Evolutionary conservation across 2,113 vertebrate species (phyloP), one percentile per base, ranked within the genome.

Genomic region (Oenanthe melanoleuca): DNA sequence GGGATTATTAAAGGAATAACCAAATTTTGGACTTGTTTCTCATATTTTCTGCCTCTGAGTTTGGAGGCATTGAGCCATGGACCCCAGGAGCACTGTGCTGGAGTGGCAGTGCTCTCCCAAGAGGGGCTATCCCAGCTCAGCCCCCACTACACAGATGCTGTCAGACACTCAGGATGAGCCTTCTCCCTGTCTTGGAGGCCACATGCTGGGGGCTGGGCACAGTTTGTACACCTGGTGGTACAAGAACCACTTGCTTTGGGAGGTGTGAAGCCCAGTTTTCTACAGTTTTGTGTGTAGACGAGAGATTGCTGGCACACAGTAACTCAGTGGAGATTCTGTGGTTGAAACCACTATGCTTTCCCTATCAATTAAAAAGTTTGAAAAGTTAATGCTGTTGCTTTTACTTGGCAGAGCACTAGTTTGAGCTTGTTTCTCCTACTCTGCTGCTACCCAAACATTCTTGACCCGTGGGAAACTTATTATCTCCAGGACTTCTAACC

Each of bases 141-240:
- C 19, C 28, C 15, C 42, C 2, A 13, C 21, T 21, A 2, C 3
- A 19, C 37, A 8, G 63, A 20, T 0, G 14, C n/a, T 21, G 19
- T 22, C 49, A 53, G 14, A 52, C 17, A 17, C 21, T 21, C 5
- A 2, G 26, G 24, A 55, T 1, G 5, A 78, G 38, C 14, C 33
- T 55, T 26, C 47, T 60, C 0, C 0, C 15, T 45, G 56, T 26
- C 21, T 55, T 6, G 0, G 6, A 22, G 11, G 55, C n/a, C 29
- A 21, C 0, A 1, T 19, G 21, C 33, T 61, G 24, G 6, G 18
- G 6, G 8, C 19, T 7, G 0, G 34, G 71, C 37, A 83, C 13
- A 25, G 56, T 49, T 19, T 15, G 13, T 8, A 53, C 37, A 40
- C 15, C 22, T 25, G 14, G 18, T 0, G 0, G 29, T 12, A 29